Conservation (phyloP, 2,113 vertebrate genomes). For the Proteles cristata region DNA sequence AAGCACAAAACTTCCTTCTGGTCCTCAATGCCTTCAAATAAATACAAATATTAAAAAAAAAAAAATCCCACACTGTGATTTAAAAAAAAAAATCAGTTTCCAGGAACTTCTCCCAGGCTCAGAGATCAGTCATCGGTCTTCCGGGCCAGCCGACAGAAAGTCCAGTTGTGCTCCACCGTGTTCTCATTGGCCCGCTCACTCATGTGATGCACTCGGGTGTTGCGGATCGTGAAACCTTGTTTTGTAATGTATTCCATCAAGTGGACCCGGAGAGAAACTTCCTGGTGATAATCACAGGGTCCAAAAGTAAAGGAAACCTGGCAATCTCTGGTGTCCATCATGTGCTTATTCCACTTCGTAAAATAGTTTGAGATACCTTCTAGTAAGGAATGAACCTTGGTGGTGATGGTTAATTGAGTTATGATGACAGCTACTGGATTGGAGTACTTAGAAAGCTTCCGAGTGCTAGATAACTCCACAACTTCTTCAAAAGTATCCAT, state of each 20-base stretch:
- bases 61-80: slow-evolving; percentile 75
- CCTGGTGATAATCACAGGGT: slow-evolving; percentile 98
- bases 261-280: slow-evolving; percentile 96
- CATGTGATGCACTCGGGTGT: slow-evolving; percentile 98
- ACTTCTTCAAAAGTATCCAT: slow-evolving; percentile 98
- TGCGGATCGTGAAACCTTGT: slow-evolving; percentile 97
- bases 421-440: slow-evolving; percentile 99
- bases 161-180: slow-evolving; percentile 99
- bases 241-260: slow-evolving; percentile 99
- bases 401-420: slow-evolving; percentile 97
- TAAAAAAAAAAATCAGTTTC: neutral
- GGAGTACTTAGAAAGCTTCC: slow-evolving; percentile 99
- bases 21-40: slow-evolving; percentile 87
- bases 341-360: slow-evolving; percentile 99
- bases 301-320: slow-evolving; percentile 99
- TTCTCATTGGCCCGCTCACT: slow-evolving; percentile 99
- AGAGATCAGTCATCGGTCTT: slow-evolving; percentile 95
- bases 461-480: slow-evolving; percentile 97
- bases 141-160: slow-evolving; percentile 96
- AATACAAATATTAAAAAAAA: slow-evolving; percentile 83
- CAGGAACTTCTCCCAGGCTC: slow-evolving; percentile 51
- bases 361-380: slow-evolving; percentile 98
- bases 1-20: slow-evolving; percentile 80
- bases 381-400: slow-evolving; percentile 95
- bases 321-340: slow-evolving; percentile 99